These are phyloP conservation scores for Tetragonula carbonaria DNA, from an alignment of 2,888 invertebrate genomes.

Conservation along the genomic window DNA sequence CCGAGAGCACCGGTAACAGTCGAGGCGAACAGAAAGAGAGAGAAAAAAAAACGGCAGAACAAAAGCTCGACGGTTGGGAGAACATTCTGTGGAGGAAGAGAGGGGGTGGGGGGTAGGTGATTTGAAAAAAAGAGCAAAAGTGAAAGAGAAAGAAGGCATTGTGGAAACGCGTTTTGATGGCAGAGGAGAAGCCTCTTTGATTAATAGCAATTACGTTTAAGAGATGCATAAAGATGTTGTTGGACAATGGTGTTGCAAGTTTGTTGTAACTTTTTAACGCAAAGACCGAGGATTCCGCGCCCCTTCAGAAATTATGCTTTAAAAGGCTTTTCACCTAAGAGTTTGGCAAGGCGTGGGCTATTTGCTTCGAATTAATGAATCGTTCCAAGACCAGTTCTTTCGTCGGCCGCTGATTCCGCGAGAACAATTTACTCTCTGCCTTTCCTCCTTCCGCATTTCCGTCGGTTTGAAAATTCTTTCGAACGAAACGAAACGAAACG, in stretches of 20 bases:
- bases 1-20: conserved; percentile 59
- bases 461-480: not conserved
- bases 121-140: conserved; percentile 25
- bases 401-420: not conserved
- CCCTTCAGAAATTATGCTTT: not conserved
- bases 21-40: conserved; percentile 35
- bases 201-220: conserved; percentile 1
- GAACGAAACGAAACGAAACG: not conserved
- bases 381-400: not conserved
- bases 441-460: not conserved
- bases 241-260: not conserved
- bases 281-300: not conserved
- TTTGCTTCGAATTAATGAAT: not conserved
- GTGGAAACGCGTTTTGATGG: not conserved
- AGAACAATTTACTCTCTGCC: not conserved
- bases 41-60: conserved; percentile 28
- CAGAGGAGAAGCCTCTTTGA: not conserved
- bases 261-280: not conserved
- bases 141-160: conserved; percentile 43
- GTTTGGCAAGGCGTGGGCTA: not conserved
- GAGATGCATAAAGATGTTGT: not conserved
- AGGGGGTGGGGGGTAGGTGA: conserved; percentile 19
- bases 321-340: no score
- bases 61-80: conserved; percentile 34
- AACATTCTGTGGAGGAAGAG: not conserved